These are phyloP conservation scores for Ypsolopha scabrella DNA, from an alignment of 2,888 invertebrate species.

Conservation along the genomic window DNA sequence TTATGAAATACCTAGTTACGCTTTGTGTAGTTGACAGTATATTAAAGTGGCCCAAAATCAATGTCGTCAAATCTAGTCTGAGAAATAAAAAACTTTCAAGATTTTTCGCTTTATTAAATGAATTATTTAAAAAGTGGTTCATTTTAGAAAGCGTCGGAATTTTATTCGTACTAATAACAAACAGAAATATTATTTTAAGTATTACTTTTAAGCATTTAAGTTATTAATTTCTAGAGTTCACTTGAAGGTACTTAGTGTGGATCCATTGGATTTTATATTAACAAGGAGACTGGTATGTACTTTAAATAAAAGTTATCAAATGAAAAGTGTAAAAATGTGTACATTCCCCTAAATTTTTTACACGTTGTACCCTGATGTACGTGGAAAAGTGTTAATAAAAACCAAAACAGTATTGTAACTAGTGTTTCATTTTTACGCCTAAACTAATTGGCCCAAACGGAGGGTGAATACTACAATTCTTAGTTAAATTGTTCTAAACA, in stretches of 20 bases:
- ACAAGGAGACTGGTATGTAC: slow-evolving; percentile 67
- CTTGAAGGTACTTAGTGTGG: slow-evolving; percentile 8
- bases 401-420: slow-evolving; percentile 64
- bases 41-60: neutral
- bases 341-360: slow-evolving; percentile 42
- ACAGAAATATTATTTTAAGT: slow-evolving; percentile 20
- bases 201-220: slow-evolving; percentile 63
- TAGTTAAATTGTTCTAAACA: no score
- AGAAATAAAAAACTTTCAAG: neutral
- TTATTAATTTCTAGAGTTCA: slow-evolving; percentile 32
- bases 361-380: slow-evolving; percentile 26
- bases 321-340: slow-evolving; percentile 24
- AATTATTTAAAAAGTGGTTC: neutral
- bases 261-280: slow-evolving; percentile 55
- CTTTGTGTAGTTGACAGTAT: neutral
- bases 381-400: slow-evolving; percentile 44
- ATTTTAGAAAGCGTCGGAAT: neutral
- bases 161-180: neutral
- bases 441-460: neutral
- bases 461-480: no score
- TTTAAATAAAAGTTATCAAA: slow-evolving; percentile 17
- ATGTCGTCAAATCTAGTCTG: slow-evolving; percentile 4
- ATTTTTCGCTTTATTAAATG: neutral
- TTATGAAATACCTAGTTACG: neutral
- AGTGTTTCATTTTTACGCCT: slow-evolving; percentile 33